Base-by-base conservation (phyloP, 2,113 vertebrate genomes). In the Chamaea fasciata region DNA sequence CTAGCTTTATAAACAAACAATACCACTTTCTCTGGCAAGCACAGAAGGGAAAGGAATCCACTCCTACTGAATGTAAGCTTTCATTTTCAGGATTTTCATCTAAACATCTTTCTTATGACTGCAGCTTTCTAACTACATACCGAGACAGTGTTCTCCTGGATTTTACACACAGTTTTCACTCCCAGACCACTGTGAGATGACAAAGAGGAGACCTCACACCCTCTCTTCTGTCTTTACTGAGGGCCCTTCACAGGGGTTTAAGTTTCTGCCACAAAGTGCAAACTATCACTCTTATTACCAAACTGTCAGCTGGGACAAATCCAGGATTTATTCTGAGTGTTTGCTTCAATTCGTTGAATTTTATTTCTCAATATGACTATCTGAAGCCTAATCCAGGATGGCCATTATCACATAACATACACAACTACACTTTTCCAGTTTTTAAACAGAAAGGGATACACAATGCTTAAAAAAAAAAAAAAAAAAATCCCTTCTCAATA, bases 1-100 rank as follows among this genome's bases (percentile, higher is more conserved):
- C 71, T 74, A 55, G 75, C 30, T 96, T 94, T 91, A 96, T 90
- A 93, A 95, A 92, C 57, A 96, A 71, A 90, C 91, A 91, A 84
- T 91, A 95, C 70, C 81, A 94, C 78, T 96, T 95, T 96, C 86
- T 82, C 95, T 90, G 86, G 91, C 92, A 96, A 92, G 88, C 28
- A 0, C 0, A 67, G 44, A 56, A 83, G 63, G 19, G 64, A 93
- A 96, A 80, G 50, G 75, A 83, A 91, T 92, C 65, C 28, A 82
- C 85, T 93, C n/a, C 42, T 60, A 86, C 63, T 86, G 78, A 94
- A 95, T 71, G 31, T 59, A 77, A 85, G 84, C 87, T 90, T 96
- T 95, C 81, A 83, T 94, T 95, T 95, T 83, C 77, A 87, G 26
- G 31, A 94, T 46, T 57, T 82, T 47, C 1, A 7, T 63, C 70